phyloP scores from a whole-genome alignment of 2,888 invertebrate genomes.

The Apotomis betuletana region DNA sequence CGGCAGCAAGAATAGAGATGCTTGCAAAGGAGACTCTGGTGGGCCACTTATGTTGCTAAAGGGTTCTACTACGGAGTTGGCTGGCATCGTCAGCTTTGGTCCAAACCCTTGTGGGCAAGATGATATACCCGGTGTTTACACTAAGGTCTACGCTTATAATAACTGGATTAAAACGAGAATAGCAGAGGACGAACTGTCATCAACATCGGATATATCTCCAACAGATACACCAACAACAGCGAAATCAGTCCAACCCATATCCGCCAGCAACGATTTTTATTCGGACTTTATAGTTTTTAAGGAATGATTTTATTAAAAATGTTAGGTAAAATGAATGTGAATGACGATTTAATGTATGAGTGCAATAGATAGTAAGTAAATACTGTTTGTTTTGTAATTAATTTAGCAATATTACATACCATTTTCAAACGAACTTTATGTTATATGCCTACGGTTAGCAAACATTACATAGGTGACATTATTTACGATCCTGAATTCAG shows the following conservation, averaged over 20 bases:
- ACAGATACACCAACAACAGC: not conserved
- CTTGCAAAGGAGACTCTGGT: constrained; percentile 23
- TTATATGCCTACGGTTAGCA: too few relatives aligned
- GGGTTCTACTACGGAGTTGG: constrained; percentile 8
- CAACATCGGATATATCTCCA: not conserved
- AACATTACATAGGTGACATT: too few relatives aligned
- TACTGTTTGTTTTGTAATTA: too few relatives aligned
- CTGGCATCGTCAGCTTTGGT: constrained; percentile 34
- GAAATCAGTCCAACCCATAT: not conserved
- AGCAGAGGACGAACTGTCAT: not conserved
- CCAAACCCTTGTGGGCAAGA: constrained; percentile 7
- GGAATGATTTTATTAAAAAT: too few relatives aligned
- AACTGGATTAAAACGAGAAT: constrained; percentile 24
- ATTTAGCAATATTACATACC: too few relatives aligned
- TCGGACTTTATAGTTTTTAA: not conserved
- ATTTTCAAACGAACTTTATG: too few relatives aligned
- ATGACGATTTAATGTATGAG: too few relatives aligned
- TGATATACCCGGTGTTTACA: constrained; percentile 26
- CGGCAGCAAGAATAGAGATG: constrained; percentile 28
- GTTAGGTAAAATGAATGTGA: too few relatives aligned
- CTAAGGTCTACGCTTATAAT: constrained; percentile 30
- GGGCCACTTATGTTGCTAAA: constrained; percentile 23
- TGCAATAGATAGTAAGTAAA: too few relatives aligned
- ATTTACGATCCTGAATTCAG: too few relatives aligned
- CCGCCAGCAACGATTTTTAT: not conserved